Conservation (phyloP, 2,113 vertebrate genomes). For the Poecile atricapillus region DNA sequence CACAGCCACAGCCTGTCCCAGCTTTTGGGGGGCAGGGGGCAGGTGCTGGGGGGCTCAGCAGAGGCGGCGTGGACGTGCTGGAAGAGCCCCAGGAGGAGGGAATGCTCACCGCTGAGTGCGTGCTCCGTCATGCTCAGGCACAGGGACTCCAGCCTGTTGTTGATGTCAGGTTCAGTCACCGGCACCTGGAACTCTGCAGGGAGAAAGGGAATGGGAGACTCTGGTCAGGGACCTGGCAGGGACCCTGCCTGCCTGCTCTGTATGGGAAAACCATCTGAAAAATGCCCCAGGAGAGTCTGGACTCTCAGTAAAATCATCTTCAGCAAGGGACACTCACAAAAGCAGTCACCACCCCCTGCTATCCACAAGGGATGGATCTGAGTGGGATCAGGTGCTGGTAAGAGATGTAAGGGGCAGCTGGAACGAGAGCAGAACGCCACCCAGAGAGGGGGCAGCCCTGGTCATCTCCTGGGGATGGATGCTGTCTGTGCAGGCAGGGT, state of each 20-base stretch:
- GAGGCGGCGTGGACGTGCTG: constrained; percentile 24
- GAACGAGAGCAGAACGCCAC: not conserved
- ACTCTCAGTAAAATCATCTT: not conserved
- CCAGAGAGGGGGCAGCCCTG: not conserved
- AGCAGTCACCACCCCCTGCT: accelerated
- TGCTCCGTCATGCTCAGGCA: constrained; percentile 99
- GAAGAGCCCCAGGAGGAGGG: not conserved
- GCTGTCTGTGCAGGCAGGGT: not conserved
- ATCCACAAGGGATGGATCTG: accelerated
- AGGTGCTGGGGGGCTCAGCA: not conserved
- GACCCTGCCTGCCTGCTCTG: not conserved
- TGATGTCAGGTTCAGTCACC: constrained; percentile 96
- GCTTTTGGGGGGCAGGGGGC: not conserved
- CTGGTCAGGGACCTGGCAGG: not conserved
- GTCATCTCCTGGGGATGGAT: not conserved
- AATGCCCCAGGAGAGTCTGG: not conserved
- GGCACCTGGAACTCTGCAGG: constrained; percentile 90
- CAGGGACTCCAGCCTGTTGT: constrained; percentile 98
- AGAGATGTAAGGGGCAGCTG: not conserved
- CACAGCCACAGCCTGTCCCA: constrained; percentile 58
- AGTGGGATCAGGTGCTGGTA: accelerated
- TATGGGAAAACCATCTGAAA: not conserved
- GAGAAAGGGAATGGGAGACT: not conserved
- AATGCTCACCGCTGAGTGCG: constrained; percentile 88
- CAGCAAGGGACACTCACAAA: accelerated